phyloP scores from a whole-genome alignment of 2,113 vertebrate species.

The Nipponia nippon region DNA sequence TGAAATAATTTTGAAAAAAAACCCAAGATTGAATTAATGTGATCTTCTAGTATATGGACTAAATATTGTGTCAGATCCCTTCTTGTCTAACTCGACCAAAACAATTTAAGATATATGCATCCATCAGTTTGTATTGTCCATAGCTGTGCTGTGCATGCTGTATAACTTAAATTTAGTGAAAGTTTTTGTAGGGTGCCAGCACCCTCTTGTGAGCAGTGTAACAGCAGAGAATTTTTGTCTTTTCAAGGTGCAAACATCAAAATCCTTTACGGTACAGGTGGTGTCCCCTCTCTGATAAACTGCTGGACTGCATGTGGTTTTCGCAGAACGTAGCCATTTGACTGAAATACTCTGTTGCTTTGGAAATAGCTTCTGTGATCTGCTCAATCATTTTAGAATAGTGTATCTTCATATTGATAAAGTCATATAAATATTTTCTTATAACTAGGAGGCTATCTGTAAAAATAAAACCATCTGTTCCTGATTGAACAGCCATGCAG shows the following conservation, averaged over 20 bases:
- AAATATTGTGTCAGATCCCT: neutral
- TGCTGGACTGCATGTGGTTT: neutral
- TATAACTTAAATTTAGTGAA: too few species aligned
- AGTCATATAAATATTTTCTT: neutral
- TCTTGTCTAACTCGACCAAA: neutral
- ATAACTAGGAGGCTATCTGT: neutral
- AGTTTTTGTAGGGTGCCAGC: neutral
- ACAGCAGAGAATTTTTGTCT: neutral
- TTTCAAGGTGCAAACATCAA: neutral
- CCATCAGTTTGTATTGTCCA: rapidly evolving
- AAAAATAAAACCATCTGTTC: neutral
- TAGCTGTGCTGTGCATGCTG: neutral
- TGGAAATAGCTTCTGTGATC: neutral
- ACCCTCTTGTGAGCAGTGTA: slow-evolving; percentile 6
- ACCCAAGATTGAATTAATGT: neutral
- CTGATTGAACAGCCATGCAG: neutral
- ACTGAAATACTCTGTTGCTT: neutral
- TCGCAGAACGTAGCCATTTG: neutral
- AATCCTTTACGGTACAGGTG: neutral
- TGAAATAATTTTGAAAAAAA: neutral
- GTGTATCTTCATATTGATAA: neutral
- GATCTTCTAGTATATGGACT: neutral
- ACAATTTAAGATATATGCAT: neutral
- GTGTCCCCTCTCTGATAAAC: rapidly evolving
- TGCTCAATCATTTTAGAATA: neutral